Conservation (phyloP, 2,113 vertebrate genomes). For the Trichechus manatus region DNA sequence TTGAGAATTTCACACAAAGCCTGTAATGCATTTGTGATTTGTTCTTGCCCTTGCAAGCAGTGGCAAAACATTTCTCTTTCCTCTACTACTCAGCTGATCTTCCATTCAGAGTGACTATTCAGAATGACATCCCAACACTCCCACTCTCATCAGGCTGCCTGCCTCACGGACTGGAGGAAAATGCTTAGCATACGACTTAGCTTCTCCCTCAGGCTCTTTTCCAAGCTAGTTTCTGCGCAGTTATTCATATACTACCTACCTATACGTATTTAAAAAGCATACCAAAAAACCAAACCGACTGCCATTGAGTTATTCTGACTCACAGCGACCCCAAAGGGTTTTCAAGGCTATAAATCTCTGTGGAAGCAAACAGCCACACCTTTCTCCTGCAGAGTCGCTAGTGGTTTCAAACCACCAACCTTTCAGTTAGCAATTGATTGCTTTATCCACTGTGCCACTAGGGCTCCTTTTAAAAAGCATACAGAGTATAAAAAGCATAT, state of each 20-base stretch:
- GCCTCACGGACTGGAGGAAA: background rate
- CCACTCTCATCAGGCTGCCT: background rate
- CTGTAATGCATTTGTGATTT: background rate
- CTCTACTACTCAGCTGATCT: background rate
- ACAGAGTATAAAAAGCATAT: background rate
- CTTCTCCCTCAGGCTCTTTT: fast-evolving
- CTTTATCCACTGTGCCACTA: no score
- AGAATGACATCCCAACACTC: background rate
- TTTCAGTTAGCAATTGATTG: no score
- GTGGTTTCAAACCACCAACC: no score
- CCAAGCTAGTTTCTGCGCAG: background rate
- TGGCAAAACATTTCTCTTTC: constrained; percentile 46
- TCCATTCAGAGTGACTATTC: background rate
- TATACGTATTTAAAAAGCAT: background rate
- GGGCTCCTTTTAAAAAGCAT: background rate
- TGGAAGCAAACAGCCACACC: no score
- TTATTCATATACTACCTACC: background rate
- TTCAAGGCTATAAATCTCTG: no score
- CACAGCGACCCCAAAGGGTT: no score
- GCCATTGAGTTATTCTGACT: no score
- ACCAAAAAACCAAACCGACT: no score
- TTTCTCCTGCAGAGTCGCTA: no score
- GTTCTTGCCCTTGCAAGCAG: background rate
- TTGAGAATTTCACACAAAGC: background rate
- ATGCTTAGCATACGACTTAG: background rate